Conservation (phyloP, 2,888 invertebrate genomes). For the Ophion obscuratus region DNA sequence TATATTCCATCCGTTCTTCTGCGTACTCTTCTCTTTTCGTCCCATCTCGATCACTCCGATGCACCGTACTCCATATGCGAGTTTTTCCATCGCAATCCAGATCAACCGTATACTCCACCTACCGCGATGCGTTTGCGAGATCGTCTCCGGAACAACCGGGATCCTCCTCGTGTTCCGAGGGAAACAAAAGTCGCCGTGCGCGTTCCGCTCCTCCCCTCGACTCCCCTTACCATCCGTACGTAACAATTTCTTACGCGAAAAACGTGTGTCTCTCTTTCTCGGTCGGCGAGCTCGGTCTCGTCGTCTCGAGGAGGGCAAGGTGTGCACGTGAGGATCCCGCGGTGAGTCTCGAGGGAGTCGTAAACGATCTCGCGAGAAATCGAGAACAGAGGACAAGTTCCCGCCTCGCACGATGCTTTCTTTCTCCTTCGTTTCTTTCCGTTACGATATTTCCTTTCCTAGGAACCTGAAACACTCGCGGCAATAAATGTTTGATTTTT, state of each 20-base stretch:
- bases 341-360: slow-evolving; percentile 59
- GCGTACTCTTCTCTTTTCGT: slow-evolving; percentile 39
- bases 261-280: slow-evolving; percentile 60
- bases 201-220: slow-evolving; percentile 50
- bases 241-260: slow-evolving; percentile 66
- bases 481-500: slow-evolving; percentile 11
- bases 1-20: slow-evolving; percentile 19
- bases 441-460: slow-evolving; percentile 43
- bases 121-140: slow-evolving; percentile 21
- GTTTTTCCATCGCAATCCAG: slow-evolving; percentile 71
- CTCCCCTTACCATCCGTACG: slow-evolving; percentile 10
- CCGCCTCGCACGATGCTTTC: neutral
- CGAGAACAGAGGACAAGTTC: slow-evolving; percentile 45
- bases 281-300: slow-evolving; percentile 45
- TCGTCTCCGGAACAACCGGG: slow-evolving; percentile 37
- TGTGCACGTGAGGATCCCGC: slow-evolving; percentile 35
- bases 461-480: slow-evolving; percentile 19
- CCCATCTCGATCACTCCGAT: slow-evolving; percentile 35
- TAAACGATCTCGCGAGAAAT: slow-evolving; percentile 56
- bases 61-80: slow-evolving; percentile 74
- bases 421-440: slow-evolving; percentile 15
- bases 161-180: slow-evolving; percentile 54
- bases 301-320: slow-evolving; percentile 25
- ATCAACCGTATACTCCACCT: slow-evolving; percentile 30
- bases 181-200: slow-evolving; percentile 67